Evolutionary conservation across 2,888 invertebrate species (phyloP).

Genomic region (Mesoligia furuncula): DNA sequence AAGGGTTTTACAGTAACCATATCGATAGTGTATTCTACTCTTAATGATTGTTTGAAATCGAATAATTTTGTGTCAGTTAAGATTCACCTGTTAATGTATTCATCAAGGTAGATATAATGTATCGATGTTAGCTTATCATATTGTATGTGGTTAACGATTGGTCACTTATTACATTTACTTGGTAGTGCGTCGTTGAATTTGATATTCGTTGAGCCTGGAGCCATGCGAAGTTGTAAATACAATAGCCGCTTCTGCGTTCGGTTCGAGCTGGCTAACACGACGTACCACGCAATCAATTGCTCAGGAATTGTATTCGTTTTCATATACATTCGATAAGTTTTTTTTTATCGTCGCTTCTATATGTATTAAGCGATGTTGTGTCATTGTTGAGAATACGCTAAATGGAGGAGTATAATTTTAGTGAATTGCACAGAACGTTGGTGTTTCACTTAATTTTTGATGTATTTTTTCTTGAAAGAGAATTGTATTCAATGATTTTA

Average conservation of each 20-base stretch:
- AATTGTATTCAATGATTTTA: constrained; percentile 87
- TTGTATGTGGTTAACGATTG: constrained; percentile 82
- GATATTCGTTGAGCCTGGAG: constrained; percentile 78
- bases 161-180: constrained; percentile 76
- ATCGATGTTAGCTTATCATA: constrained; percentile 88
- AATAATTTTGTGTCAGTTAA: constrained; percentile 85
- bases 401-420: constrained; percentile 78
- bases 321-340: constrained; percentile 83
- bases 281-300: constrained; percentile 78
- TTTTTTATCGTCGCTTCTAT: constrained; percentile 81
- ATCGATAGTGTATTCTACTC: constrained; percentile 85
- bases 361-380: constrained; percentile 76
- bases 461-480: constrained; percentile 86
- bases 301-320: constrained; percentile 89
- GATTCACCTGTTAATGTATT: constrained; percentile 89
- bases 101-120: constrained; percentile 87
- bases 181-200: constrained; percentile 86
- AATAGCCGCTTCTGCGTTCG: constrained; percentile 79
- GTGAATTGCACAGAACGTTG: constrained; percentile 90
- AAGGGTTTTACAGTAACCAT: constrained; percentile 86
- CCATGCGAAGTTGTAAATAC: constrained; percentile 80
- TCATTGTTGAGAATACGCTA: constrained; percentile 86
- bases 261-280: constrained; percentile 70
- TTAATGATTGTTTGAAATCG: constrained; percentile 82
- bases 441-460: constrained; percentile 90